A percentile compares a stretch with the other conserved stretches of the same genome.
Conservation (phyloP, 2,888 invertebrate species). For the Amiota communis region DNA sequence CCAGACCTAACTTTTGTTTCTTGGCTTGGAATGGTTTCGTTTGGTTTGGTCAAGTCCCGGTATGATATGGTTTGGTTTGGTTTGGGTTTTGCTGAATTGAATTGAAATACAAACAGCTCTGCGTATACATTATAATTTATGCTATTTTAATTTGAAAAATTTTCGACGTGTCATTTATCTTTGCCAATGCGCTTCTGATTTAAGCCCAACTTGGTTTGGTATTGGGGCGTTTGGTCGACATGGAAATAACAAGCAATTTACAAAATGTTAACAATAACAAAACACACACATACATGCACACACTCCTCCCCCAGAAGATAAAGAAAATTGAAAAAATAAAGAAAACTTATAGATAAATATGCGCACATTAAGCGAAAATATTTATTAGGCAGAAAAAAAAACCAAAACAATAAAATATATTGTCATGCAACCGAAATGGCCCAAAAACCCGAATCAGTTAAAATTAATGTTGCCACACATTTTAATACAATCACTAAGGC, state of each 20-base stretch:
- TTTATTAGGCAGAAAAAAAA: no score
- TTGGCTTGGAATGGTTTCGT: no score
- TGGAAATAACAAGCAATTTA: slow-evolving; percentile 52
- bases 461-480: slow-evolving; percentile 50
- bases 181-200: slow-evolving; percentile 28
- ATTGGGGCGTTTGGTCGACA: slow-evolving; percentile 17
- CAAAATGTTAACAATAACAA: slow-evolving; percentile 52
- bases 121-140: slow-evolving; percentile 48
- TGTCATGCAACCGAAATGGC: slow-evolving; percentile 21
- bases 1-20: no score
- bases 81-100: no score
- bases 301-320: no score
- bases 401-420: slow-evolving; percentile 48
- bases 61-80: no score
- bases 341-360: slow-evolving; percentile 50
- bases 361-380: slow-evolving; percentile 62
- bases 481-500: not conserved
- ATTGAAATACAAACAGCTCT: no score
- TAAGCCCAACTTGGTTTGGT: slow-evolving; percentile 28
- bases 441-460: slow-evolving; percentile 15
- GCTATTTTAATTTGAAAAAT: slow-evolving; percentile 51
- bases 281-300: not conserved
- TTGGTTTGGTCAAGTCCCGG: no score
- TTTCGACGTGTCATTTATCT: slow-evolving; percentile 62
- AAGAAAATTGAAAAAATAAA: slow-evolving; percentile 11